A percentile compares a stretch with the other conserved stretches of the same genome.
phyloP scores from a whole-genome alignment of 2,797 vertebrate species.

The Premnoplex brunnescens region DNA sequence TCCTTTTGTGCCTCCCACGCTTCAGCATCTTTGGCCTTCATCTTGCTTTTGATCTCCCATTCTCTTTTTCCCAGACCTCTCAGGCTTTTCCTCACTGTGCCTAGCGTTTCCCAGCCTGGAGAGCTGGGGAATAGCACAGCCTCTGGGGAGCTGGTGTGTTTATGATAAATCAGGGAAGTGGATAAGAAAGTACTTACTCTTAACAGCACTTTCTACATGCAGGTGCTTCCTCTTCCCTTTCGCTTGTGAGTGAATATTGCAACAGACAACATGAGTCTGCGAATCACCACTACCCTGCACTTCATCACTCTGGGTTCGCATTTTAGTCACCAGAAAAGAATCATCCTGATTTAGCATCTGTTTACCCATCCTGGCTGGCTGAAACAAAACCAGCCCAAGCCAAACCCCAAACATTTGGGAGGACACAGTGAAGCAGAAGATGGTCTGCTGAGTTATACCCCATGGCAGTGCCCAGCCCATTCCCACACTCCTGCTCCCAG shows the following conservation, averaged over 20 bases:
- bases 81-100: background rate
- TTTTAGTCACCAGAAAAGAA: background rate
- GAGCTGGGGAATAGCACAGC: background rate
- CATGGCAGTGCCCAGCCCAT: background rate
- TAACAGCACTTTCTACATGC: background rate
- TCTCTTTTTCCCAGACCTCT: background rate
- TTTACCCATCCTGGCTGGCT: background rate
- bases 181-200: background rate
- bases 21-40: background rate
- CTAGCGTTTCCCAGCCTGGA: background rate
- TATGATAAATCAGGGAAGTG: background rate
- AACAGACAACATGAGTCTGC: background rate
- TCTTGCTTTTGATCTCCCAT: constrained; percentile 11
- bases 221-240: background rate
- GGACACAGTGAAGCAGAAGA: background rate
- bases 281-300: background rate
- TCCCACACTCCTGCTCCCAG: background rate
- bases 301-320: background rate
- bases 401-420: background rate
- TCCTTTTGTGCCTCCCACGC: background rate
- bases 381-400: background rate
- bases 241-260: background rate
- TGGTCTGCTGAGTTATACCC: background rate
- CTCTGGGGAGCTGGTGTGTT: background rate
- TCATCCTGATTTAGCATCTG: background rate